Base-by-base conservation (phyloP, 2,797 vertebrate genomes). In the Argya squamiceps region DNA sequence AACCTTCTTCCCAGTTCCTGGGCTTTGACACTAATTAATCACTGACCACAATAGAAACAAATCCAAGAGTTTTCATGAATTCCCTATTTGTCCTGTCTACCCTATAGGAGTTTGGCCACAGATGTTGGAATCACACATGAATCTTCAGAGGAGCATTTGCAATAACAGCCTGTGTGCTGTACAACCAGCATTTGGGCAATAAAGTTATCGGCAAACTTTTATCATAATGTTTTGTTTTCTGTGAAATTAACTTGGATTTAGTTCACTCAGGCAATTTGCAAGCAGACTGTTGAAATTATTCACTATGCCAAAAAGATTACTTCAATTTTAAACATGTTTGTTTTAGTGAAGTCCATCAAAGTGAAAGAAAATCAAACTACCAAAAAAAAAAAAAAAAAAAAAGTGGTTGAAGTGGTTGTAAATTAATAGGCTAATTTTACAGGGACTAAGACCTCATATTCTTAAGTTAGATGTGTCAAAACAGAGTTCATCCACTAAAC, bases 331-430 rank as follows among this genome's bases (percentile, higher is more conserved):
- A 75, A 26, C 37, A 20, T 1, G 6, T 10, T 39, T 88, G 10
- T 46, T 89, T 79, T 79, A 89, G 5, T 4, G 10, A 87, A 75
- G 24, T 39, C 39, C 22, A 29, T 69, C 74, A 50, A 65, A 79
- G 17, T 29, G 22, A 82, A 84, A 62, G 47, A 21, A 77, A 84
- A 80, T 6, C 4, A 77, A 78, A 87, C 6, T 0, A 34, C 3
- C 12, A 15, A 12, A 34, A 26, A 47, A 26, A 7, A n/a, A 49
- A 15, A 7, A 15, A 2, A 2, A 19, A 13, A 22, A 17, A 24
- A n/a, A 34, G 2, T n/a, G n/a, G n/a, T n/a, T n/a, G n/a, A n/a
- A n/a, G 2, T 49, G 1, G 1, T 0, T 69, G 52, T 69, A 53
- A 4, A 37, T 37, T 37, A 37, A 37, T 37, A 37, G 37, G 34